phyloP scores from a whole-genome alignment of 2,797 vertebrate genomes.

The Liasis olivaceus region DNA sequence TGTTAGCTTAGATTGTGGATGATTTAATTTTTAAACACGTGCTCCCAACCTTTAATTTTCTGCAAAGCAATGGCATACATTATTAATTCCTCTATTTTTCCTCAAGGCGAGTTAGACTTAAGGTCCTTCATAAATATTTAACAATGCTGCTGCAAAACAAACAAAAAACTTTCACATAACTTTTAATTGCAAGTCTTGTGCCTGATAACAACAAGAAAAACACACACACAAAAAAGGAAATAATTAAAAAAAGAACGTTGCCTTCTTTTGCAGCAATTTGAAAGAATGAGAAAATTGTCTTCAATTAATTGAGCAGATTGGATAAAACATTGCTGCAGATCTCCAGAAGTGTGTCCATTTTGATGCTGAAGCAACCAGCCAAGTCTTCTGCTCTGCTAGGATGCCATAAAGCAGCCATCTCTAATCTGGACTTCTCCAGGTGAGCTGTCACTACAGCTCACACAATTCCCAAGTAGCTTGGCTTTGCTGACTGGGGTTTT shows the following conservation, averaged over 20 bases:
- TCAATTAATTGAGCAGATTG: neutral
- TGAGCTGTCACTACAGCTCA: neutral
- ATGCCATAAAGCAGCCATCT: neutral
- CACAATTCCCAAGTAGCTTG: neutral
- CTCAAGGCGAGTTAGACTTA: constrained; percentile 77
- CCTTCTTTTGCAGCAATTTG: neutral
- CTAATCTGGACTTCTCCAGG: neutral
- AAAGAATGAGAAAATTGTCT: neutral
- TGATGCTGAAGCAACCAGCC: neutral
- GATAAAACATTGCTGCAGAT: neutral
- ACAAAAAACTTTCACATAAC: constrained; percentile 79
- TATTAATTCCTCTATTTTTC: constrained; percentile 80
- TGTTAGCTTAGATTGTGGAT: constrained; percentile 70
- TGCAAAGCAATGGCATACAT: constrained; percentile 79
- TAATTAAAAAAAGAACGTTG: neutral
- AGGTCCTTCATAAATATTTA: constrained; percentile 81
- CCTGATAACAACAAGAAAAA: constrained; percentile 42
- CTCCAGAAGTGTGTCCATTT: neutral
- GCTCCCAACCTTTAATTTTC: constrained; percentile 81
- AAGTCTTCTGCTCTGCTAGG: neutral
- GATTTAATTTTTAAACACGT: constrained; percentile 83
- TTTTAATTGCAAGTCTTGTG: constrained; percentile 77
- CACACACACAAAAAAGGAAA: neutral
- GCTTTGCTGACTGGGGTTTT: neutral
- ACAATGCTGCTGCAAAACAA: constrained; percentile 75